A percentile compares a stretch with the other conserved stretches of the same genome.
phyloP scores from a whole-genome alignment of 1,140 invertebrate genomes.

The Sycophila sp. region DNA sequence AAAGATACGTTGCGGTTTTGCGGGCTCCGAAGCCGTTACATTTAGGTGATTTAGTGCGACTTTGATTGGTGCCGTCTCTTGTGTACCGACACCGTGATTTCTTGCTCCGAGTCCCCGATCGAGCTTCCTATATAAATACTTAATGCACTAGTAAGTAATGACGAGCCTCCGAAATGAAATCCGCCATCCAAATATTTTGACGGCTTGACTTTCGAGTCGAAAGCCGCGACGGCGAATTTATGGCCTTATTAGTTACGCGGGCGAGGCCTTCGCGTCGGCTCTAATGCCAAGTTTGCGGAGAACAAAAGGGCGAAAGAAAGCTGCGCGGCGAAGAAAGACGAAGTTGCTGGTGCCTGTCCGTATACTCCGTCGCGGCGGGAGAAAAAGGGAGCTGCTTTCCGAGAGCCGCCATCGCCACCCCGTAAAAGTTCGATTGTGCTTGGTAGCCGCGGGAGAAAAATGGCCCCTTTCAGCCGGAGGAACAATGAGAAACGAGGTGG shows the following conservation, averaged over 20 bases:
- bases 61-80: too few species aligned
- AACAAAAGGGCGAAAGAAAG: neutral
- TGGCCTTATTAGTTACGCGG: constrained; percentile 31
- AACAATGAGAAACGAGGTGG: constrained; percentile 21
- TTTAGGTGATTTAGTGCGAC: constrained; percentile 35
- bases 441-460: constrained; percentile 30
- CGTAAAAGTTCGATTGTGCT: neutral
- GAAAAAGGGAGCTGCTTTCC: neutral
- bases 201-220: neutral
- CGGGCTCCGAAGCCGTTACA: constrained; percentile 22
- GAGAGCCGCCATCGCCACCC: too few species aligned
- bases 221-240: constrained; percentile 33
- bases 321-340: neutral
- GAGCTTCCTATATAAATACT: constrained; percentile 2
- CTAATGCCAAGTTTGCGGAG: constrained; percentile 23
- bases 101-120: neutral
- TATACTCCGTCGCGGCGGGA: too few species aligned
- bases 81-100: neutral
- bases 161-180: neutral
- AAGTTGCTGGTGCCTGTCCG: neutral
- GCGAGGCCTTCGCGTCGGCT: neutral
- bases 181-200: neutral
- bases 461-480: constrained; percentile 16
- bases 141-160: neutral
- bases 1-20: constrained; percentile 36